Evolutionary conservation across 2,888 invertebrate species (phyloP).

Genomic region (Napeogenes inachia): DNA sequence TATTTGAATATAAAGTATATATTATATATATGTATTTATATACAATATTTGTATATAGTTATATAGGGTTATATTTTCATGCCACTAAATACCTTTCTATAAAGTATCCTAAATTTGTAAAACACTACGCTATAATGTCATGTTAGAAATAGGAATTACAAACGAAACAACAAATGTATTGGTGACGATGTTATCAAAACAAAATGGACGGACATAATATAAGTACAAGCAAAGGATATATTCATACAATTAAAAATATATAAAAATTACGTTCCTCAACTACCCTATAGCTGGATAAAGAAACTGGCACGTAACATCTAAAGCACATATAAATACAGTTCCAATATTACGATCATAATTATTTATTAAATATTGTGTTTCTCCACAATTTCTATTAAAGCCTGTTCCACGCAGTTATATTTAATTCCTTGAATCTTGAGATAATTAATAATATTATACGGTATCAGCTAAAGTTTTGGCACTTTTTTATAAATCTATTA

Average conservation of each 20-base stretch:
- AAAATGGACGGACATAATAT: slow-evolving; percentile 1
- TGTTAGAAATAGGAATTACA: no score
- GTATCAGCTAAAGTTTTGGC: not conserved
- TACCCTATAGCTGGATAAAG: no score
- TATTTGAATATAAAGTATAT: no score
- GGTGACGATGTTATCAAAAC: not conserved
- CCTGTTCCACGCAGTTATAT: slow-evolving; percentile 58
- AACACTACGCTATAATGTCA: no score
- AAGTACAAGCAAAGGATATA: not conserved
- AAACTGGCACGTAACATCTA: slow-evolving; percentile 17
- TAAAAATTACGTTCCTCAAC: slow-evolving; percentile 10
- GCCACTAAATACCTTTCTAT: no score
- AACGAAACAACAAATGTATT: not conserved
- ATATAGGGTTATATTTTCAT: no score
- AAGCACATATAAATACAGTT: slow-evolving; percentile 47
- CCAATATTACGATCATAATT: slow-evolving; percentile 30
- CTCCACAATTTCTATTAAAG: slow-evolving; percentile 57
- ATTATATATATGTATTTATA: no score
- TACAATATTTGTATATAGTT: no score
- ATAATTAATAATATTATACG: slow-evolving; percentile 22
- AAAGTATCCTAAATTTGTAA: no score
- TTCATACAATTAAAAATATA: slow-evolving; percentile 15
- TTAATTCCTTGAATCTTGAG: slow-evolving; percentile 34
- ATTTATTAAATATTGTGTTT: slow-evolving; percentile 38
- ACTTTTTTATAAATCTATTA: not conserved